These are phyloP conservation scores for Polietes domitor DNA, from an alignment of 2,888 invertebrate genomes.

Conservation along the genomic window DNA sequence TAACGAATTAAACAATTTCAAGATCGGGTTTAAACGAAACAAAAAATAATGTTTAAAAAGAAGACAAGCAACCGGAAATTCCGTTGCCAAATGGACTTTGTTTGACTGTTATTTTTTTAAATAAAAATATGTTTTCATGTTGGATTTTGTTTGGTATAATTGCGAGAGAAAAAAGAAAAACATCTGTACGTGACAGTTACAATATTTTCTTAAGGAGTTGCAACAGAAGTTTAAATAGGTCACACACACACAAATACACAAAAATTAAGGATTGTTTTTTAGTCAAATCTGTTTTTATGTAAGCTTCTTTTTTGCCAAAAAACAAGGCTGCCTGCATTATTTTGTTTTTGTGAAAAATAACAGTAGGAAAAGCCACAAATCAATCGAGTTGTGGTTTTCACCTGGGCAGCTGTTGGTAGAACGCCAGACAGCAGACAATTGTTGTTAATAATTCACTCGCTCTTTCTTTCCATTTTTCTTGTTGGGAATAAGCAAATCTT, in stretches of 20 bases:
- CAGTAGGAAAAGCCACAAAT: constrained; percentile 78
- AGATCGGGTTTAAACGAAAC: not conserved
- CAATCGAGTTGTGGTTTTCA: constrained; percentile 79
- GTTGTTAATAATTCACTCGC: not conserved
- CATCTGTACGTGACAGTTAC: constrained; percentile 4
- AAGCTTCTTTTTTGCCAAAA: not conserved
- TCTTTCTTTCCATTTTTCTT: not conserved
- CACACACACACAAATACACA: constrained; percentile 26
- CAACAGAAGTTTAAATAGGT: constrained; percentile 52
- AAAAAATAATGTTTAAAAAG: too few species aligned
- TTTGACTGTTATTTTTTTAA: not conserved
- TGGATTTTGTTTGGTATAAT: not conserved
- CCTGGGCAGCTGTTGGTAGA: constrained; percentile 76
- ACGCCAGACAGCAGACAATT: constrained; percentile 9
- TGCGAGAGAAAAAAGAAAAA: not conserved
- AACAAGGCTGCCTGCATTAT: constrained; percentile 8
- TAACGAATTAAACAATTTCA: not conserved
- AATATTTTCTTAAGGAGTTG: constrained; percentile 2
- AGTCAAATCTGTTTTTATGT: constrained; percentile 47
- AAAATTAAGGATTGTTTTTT: constrained; percentile 36
- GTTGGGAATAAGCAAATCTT: not conserved
- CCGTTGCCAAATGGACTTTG: constrained; percentile 21
- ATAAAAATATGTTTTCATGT: not conserved
- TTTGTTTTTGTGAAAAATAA: constrained; percentile 42
- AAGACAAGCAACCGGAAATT: constrained; percentile 47